Base-by-base conservation (phyloP, 2,888 invertebrate species). In the Fissipunctia ypsillon region DNA sequence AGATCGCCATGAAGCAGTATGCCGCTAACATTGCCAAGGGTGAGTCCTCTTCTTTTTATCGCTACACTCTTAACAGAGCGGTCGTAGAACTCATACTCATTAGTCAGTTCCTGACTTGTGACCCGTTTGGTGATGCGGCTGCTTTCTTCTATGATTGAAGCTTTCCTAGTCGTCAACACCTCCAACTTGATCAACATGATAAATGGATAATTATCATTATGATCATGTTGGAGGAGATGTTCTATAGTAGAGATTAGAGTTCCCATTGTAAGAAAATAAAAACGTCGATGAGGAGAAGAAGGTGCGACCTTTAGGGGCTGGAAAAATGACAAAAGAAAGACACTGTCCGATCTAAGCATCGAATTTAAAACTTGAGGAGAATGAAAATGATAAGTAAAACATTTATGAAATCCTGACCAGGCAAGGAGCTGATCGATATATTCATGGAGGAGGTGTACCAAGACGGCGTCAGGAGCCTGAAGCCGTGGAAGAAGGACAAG, bases 1-100 rank as follows among this genome's bases (percentile, higher is more conserved):
- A 99, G 93, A 97, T 99, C 88, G 98, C 99, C 65, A 99, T 99
- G 98, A 99, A 99, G 91, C 99, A 99, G 91, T 99, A 99, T 91
- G 98, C 99, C 7, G 97, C 98, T 63, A 99, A 98, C 91, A 98
- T 99, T 86, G 97, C 98, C 66, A 98, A 97, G 92, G 96, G 69
- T 69, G 31, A 69, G 69, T 72, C 2, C 9, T 38, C 38, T 35
- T 0, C 19, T 69, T 35, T 35, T 3, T 69, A 12, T 6, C 22
- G 3, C 56, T 28, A 19, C 28, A 57, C 28, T 56, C 28, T 56
- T 31, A 25, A 54, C n/a, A n/a, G n/a, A n/a, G n/a, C n/a, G 50
- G n/a, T 52, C 50, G n/a, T 52, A 14, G 52, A 14, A 9, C 56
- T 6, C 5, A 6, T 2, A 5, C 28, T 56, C 10, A 28, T 56